Conservation (phyloP, 2,888 invertebrate species). For the Calameuta pallipes region DNA sequence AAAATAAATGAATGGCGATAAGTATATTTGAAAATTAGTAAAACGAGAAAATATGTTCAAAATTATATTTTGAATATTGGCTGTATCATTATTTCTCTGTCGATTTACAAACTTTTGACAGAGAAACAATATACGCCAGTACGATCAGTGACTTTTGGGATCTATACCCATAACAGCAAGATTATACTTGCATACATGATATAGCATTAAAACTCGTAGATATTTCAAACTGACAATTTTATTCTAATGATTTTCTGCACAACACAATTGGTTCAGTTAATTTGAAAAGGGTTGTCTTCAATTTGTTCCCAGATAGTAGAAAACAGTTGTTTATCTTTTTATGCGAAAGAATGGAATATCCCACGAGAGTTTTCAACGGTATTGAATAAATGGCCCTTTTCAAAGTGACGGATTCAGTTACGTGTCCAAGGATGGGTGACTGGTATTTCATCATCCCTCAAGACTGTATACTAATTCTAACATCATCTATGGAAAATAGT, state of each 20-base stretch:
- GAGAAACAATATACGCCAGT: neutral
- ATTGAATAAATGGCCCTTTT: neutral
- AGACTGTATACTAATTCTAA: neutral
- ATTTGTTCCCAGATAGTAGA: conserved; percentile 20
- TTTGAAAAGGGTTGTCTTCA: conserved; percentile 18
- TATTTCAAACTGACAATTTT: conserved; percentile 50
- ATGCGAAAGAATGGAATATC: neutral
- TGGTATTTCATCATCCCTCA: neutral
- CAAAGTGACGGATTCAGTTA: conserved; percentile 7
- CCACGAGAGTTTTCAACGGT: neutral
- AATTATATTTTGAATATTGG: neutral
- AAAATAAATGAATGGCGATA: neutral
- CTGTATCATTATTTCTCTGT: neutral
- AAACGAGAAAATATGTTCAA: neutral
- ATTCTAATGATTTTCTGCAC: conserved; percentile 40
- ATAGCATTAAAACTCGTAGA: conserved; percentile 26
- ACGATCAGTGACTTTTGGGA: neutral
- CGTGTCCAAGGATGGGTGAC: neutral
- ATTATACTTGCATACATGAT: neutral
- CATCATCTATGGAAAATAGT: neutral
- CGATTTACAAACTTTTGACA: neutral
- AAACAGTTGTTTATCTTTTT: conserved; percentile 24
- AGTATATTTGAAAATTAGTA: neutral
- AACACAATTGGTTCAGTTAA: conserved; percentile 35
- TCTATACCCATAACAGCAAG: neutral